These are phyloP conservation scores for Ctenopoma kingsleyae DNA, from an alignment of 2,797 vertebrate genomes.

Conservation along the genomic window DNA sequence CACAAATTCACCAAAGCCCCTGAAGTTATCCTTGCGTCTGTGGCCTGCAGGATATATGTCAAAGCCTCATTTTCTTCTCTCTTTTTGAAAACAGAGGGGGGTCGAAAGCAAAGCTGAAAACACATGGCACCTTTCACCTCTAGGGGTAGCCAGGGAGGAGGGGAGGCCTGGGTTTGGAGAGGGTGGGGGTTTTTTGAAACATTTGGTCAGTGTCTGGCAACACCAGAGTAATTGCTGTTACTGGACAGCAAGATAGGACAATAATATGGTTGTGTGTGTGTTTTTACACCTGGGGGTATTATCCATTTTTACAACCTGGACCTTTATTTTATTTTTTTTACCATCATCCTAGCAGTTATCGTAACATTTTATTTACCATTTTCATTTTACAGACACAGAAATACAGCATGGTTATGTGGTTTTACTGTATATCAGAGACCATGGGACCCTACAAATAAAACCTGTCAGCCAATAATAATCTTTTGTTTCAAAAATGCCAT, in stretches of 20 bases:
- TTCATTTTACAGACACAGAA: slow-evolving; percentile 12
- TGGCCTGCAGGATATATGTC: slow-evolving; percentile 56
- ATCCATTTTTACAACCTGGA: slow-evolving; percentile 24
- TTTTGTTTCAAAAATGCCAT: not conserved
- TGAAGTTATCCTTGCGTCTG: slow-evolving; percentile 55
- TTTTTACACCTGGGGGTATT: slow-evolving; percentile 16
- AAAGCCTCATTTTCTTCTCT: slow-evolving; percentile 65
- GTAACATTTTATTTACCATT: slow-evolving; percentile 12
- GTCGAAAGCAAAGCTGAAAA: slow-evolving; percentile 67
- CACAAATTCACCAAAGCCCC: slow-evolving; percentile 30
- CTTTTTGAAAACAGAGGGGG: slow-evolving; percentile 52
- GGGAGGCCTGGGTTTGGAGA: slow-evolving; percentile 10
- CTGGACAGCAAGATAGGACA: slow-evolving; percentile 24
- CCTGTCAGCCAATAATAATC: slow-evolving; percentile 20
- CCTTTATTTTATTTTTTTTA: slow-evolving; percentile 2
- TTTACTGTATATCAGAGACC: slow-evolving; percentile 25
- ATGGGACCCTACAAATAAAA: slow-evolving; percentile 33
- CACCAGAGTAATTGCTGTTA: slow-evolving; percentile 43
- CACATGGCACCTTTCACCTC: slow-evolving; percentile 82
- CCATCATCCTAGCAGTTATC: not conserved
- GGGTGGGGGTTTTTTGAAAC: slow-evolving; percentile 47
- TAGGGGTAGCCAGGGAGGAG: slow-evolving; percentile 43
- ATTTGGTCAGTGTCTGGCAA: slow-evolving; percentile 70
- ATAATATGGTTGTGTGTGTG: slow-evolving; percentile 6
- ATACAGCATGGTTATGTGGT: not conserved